Conservation (phyloP, 2,113 vertebrate genomes). For the Lampris incognitus region DNA sequence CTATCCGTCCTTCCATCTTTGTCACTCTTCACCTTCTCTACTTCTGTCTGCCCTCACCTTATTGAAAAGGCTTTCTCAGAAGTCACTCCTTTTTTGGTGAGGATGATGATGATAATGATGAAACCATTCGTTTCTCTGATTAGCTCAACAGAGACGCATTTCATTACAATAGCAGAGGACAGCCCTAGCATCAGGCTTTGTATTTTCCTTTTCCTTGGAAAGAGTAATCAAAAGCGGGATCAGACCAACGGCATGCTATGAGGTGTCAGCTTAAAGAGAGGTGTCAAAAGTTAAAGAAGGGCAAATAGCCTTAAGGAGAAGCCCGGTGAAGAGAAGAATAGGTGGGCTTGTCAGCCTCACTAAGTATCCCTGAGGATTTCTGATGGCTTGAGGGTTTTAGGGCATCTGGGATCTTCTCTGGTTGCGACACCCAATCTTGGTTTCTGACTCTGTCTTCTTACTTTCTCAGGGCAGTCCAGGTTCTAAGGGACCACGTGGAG, state of each 20-base stretch:
- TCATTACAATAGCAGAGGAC: conserved; percentile 7
- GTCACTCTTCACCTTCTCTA: conserved; percentile 21
- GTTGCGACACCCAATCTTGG: conserved; percentile 54
- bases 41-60: conserved; percentile 21
- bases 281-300: conserved; percentile 68
- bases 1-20: conserved; percentile 4
- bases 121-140: conserved; percentile 53
- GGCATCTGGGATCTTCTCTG: conserved; percentile 61
- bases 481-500: conserved; percentile 93
- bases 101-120: conserved; percentile 45
- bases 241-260: conserved; percentile 45
- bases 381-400: conserved; percentile 53
- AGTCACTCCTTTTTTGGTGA: conserved; percentile 33
- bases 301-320: conserved; percentile 35
- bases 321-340: conserved; percentile 46
- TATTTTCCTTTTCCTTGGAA: conserved; percentile 60
- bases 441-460: conserved; percentile 44
- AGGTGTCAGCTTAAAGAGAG: conserved; percentile 53
- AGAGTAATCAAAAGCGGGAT: conserved; percentile 42
- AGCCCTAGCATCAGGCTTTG: conserved; percentile 29
- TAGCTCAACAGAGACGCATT: conserved; percentile 9
- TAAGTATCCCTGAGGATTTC: conserved; percentile 53
- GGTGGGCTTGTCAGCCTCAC: conserved; percentile 50
- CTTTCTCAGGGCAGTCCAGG: conserved; percentile 91
- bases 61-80: conserved; percentile 32